A percentile compares a stretch with the other conserved stretches of the same genome.
phyloP scores from a whole-genome alignment of 2,113 vertebrate genomes.

The Hyperopisus bebe region DNA sequence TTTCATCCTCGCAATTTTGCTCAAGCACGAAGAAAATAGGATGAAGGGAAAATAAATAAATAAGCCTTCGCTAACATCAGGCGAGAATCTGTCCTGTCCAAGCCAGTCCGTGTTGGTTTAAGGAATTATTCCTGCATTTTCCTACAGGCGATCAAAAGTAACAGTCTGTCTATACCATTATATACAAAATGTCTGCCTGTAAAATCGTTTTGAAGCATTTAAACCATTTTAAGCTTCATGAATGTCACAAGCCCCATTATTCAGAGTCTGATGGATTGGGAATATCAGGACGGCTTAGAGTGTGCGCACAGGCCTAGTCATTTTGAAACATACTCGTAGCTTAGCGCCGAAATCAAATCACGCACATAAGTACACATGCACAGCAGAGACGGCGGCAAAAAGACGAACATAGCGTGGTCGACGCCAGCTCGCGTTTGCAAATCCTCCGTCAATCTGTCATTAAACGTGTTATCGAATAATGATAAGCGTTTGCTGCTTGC shows the following conservation, averaged over 20 bases:
- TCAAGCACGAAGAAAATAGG: neutral
- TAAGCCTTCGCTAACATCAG: conserved; percentile 18
- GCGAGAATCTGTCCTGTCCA: neutral
- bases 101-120: conserved; percentile 21
- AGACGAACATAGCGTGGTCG: conserved; percentile 78
- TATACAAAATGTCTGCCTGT: conserved; percentile 29
- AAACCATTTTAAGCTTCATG: conserved; percentile 37
- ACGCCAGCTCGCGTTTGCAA: conserved; percentile 88
- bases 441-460: conserved; percentile 95
- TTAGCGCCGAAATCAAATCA: conserved; percentile 84
- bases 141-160: conserved; percentile 29
- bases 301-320: conserved; percentile 72
- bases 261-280: conserved; percentile 77
- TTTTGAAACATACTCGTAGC: conserved; percentile 84
- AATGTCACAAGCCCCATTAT: conserved; percentile 62
- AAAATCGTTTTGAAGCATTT: conserved; percentile 41
- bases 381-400: conserved; percentile 72
- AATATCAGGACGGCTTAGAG: conserved; percentile 74
- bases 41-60: conserved; percentile 22
- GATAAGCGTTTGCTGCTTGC: conserved; percentile 83
- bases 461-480: conserved; percentile 98
- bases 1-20: conserved; percentile 7
- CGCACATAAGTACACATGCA: conserved; percentile 85
- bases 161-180: conserved; percentile 32
- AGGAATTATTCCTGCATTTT: conserved; percentile 31